Base-by-base conservation (phyloP, 2,113 vertebrate species). In the Calonectris borealis region DNA sequence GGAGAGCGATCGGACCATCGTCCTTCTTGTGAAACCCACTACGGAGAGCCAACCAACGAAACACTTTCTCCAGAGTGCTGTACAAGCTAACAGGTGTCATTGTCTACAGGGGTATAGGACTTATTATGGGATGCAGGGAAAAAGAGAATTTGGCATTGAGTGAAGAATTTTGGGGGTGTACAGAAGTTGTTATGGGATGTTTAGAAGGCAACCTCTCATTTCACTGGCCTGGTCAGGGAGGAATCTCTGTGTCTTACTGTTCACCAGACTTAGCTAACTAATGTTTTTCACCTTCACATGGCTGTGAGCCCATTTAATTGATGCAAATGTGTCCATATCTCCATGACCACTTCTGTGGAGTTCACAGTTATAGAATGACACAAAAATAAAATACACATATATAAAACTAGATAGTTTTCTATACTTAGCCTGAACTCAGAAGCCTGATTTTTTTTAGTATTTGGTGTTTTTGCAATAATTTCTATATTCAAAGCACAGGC, bases 281-380 rank as follows among this genome's bases (percentile, higher is more conserved):
- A 9, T 16, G 16, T 16, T 34, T n/a, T 31, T 13, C 34, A 54
- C 25, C n/a, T 75, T 49, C n/a, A 13, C 5, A 21, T 32, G 29
- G 36, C 15, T 83, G 18, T 0, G 1, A 85, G 7, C 4, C 13
- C 32, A 48, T 17, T 68, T 60, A 34, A 19, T 2, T 21, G 52
- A 13, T 44, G n/a, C 13, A 32, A 58, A 12, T 4, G 2, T 17
- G 13, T 16, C 48, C 24, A 2, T 1, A 14, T 40, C 7, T 80
- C 36, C 40, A 13, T 1, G 16, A 69, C 9, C 0, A 4, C 7
- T 79, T 60, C 73, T 40, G 2, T 27, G 17, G 40, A 55, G 38
- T 34, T 76, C 36, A 51, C 8, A 17, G 15, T 34, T 18, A 48
- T 2, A 69, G 2, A 21, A 5, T 3, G 7, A 18, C 18, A 52